Base-by-base conservation (phyloP, 2,113 vertebrate species). In the Sterna hirundo region DNA sequence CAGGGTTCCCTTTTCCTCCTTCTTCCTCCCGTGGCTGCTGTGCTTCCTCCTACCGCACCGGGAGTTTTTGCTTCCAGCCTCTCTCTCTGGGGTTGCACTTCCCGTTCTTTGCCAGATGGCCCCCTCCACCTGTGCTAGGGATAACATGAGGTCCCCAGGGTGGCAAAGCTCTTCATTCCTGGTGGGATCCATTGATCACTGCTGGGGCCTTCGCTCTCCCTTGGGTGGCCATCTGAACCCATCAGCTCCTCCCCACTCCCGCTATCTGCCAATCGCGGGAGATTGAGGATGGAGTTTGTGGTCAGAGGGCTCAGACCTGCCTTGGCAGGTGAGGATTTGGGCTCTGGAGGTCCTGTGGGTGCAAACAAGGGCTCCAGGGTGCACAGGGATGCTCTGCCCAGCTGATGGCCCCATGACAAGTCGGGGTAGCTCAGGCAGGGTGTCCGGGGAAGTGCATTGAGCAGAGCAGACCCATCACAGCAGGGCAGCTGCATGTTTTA, bases 21-120 rank as follows among this genome's bases (percentile, higher is more conserved):
- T 36, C 38, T 69, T 60, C 21, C 4, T 70, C 19, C 8, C 4
- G 1, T 71, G 38, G 30, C 30, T 62, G 36, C 64, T 82, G 17
- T 12, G 2, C 29, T 76, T 91, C n/a, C 46, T 86, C n/a, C 66
- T 22, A 49, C 10, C 0, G 8, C 26, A 29, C 22, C 25, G 82
- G 52, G 22, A 80, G 57, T 46, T 85, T 82, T 90, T 79, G 52
- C 57, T 90, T 97, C 25, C 36, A 91, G 52, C 61, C 19, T 71
- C 10, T 32, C 13, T 82, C 47, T 26, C 32, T 47, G 44, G 21
- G 12, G 57, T 23, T 84, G 65, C 20, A 8, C 38, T 93, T 84
- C 69, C 47, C 55, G 78, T 79, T 87, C 61, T 79, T 79, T 79
- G 42, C 29, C 55, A 78, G 15, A 34, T 74, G 47, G 11, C 26